A percentile compares a stretch with the other conserved stretches of the same genome.
These are phyloP conservation scores for Kobus ellipsiprymnus DNA, from an alignment of 2,113 vertebrate genomes.

Conservation along the genomic window DNA sequence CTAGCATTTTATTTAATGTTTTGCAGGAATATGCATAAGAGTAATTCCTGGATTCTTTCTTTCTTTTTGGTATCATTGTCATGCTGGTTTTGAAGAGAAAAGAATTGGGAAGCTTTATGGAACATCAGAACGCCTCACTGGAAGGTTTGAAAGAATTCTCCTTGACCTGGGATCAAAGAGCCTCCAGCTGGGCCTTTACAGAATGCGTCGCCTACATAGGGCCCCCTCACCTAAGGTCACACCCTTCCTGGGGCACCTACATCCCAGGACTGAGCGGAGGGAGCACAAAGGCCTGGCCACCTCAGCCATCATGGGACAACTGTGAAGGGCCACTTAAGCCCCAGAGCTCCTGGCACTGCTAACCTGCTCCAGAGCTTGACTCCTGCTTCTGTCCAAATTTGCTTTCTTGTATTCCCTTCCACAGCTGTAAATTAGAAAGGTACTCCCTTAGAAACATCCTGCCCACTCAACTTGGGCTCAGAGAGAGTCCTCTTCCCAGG, in stretches of 20 bases:
- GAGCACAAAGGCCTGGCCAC: not conserved
- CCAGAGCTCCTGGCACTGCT: not conserved
- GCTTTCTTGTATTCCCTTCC: not conserved
- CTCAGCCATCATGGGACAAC: no score
- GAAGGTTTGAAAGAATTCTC: not conserved
- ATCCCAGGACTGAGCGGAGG: not conserved
- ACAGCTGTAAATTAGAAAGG: not conserved
- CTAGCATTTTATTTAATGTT: not conserved
- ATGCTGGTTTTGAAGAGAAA: not conserved
- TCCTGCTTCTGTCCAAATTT: not conserved
- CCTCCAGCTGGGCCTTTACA: not conserved
- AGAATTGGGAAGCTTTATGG: not conserved
- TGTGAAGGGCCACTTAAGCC: not conserved
- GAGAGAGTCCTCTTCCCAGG: not conserved
- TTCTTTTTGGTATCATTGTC: not conserved
- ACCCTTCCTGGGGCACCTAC: not conserved
- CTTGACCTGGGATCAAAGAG: not conserved
- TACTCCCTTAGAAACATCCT: not conserved
- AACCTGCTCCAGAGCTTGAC: not conserved
- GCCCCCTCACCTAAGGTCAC: not conserved
- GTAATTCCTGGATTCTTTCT: not conserved
- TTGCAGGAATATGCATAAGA: not conserved
- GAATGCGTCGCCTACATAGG: not conserved
- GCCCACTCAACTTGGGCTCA: not conserved
- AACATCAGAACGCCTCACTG: not conserved